Conservation (phyloP, 2,888 invertebrate species). For the Apeira syringaria region DNA sequence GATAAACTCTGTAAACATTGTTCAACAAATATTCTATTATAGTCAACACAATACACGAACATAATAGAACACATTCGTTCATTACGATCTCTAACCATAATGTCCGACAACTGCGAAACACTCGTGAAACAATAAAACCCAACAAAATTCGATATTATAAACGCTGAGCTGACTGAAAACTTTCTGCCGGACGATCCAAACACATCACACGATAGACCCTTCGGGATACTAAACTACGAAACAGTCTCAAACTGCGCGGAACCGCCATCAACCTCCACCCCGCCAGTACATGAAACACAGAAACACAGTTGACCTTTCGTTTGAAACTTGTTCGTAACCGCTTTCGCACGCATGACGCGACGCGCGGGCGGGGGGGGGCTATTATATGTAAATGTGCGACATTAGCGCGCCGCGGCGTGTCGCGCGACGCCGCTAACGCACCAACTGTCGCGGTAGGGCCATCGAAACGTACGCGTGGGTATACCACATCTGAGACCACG, state of each 20-base stretch:
- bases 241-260: slow-evolving; percentile 6
- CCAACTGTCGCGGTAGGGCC: slow-evolving; percentile 6
- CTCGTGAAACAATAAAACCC: too few relatives aligned
- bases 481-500: too few relatives aligned
- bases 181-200: background rate
- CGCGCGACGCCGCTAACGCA: slow-evolving; percentile 15
- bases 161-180: background rate
- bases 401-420: slow-evolving; percentile 38
- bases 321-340: slow-evolving; percentile 2
- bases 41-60: too few relatives aligned
- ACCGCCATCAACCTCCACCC: slow-evolving; percentile 5
- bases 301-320: slow-evolving; percentile 16
- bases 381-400: slow-evolving; percentile 45
- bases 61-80: too few relatives aligned
- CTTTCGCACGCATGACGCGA: slow-evolving; percentile 1
- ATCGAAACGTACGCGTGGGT: too few relatives aligned
- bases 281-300: slow-evolving; percentile 17
- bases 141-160: too few relatives aligned
- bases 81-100: too few relatives aligned
- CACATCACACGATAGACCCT: background rate
- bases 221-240: background rate
- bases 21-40: too few relatives aligned
- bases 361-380: slow-evolving; percentile 16
- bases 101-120: too few relatives aligned
- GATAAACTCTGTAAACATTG: too few relatives aligned